Evolutionary conservation across 1,140 invertebrate genomes (phyloP), one percentile per base, ranked within the genome.

Genomic region (Micrasema longulum): DNA sequence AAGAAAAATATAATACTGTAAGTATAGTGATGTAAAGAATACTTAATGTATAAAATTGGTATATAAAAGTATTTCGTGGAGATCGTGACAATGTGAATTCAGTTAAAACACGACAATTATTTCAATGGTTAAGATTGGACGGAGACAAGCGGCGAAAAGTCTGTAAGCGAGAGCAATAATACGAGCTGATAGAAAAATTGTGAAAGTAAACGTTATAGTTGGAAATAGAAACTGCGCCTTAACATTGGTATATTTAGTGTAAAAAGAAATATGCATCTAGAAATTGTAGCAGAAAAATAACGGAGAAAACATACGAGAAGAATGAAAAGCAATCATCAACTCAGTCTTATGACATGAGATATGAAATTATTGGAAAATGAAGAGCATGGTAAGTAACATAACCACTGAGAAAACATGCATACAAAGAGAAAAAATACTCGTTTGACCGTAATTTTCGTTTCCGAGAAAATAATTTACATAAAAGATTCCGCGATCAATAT

Each of bases 251-350:
- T 50, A 66, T 66, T 66, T 47, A 52, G 64, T 45, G 63, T 22
- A 66, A 66, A 66, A 66, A 66, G 45, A 66, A 52, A 66, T 53
- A 47, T 35, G 45, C 64, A 52, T 12, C 35, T 12, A 66, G 64
- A 66, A 52, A 66, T 20, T 66, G 18, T 35, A 18, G 16, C 23
- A 66, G 45, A 66, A 50, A 36, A 48, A 52, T 47, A 47, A 31
- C 43, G 26, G 62, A 47, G 62, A 64, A 64, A 64, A 64, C 47
- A 23, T 48, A 18, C 11, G 26, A 48, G 45, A 60, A 60, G 41
- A 60, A 60, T 41, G 10, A 43, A 12, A 53, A 53, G 23, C 50
- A 31, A 53, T 53, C 50, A 12, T 31, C 26, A 31, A 31, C 26
- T 31, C 26, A 7, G 3, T 2, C 26, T 4, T 7, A 4, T 31